phyloP scores from a whole-genome alignment of 1,140 invertebrate genomes.

The Tetranychus urticae region DNA sequence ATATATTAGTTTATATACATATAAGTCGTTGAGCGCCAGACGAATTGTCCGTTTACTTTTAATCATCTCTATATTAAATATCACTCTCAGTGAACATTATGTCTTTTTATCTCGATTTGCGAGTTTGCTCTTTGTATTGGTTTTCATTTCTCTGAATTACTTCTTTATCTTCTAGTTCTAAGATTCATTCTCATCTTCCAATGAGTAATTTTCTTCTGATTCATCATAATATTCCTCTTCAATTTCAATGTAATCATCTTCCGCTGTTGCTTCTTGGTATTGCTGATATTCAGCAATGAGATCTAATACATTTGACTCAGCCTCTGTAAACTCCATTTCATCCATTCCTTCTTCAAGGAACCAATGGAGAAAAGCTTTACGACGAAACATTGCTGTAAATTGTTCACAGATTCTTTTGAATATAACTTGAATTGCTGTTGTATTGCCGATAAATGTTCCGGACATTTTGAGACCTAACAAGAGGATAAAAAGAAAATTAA shows the following conservation, averaged over 20 bases:
- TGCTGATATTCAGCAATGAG: slow-evolving; percentile 62
- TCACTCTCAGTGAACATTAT: too few relatives aligned
- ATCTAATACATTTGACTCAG: slow-evolving; percentile 31
- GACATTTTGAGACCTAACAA: slow-evolving; percentile 55
- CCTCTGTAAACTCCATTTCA: slow-evolving; percentile 50
- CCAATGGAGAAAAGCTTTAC: slow-evolving; percentile 19
- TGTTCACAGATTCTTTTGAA: slow-evolving; percentile 49
- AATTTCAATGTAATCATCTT: slow-evolving; percentile 20
- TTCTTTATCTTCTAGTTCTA: background rate
- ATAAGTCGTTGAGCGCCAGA: too few relatives aligned
- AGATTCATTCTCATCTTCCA: background rate
- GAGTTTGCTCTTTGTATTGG: too few relatives aligned
- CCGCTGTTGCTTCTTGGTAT: slow-evolving; percentile 42
- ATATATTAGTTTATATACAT: too few relatives aligned
- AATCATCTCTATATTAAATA: too few relatives aligned
- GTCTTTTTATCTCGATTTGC: too few relatives aligned
- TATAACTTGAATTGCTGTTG: slow-evolving; percentile 56
- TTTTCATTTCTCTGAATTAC: too few relatives aligned
- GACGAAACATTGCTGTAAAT: slow-evolving; percentile 28
- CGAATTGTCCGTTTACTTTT: too few relatives aligned
- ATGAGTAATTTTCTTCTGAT: background rate
- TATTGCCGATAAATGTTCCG: slow-evolving; percentile 69
- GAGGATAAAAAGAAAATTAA: background rate
- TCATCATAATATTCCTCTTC: slow-evolving; percentile 17
- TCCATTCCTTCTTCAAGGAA: slow-evolving; percentile 47